These are phyloP conservation scores for Contarinia nasturtii DNA, from an alignment of 1,140 invertebrate species.

Conservation along the genomic window DNA sequence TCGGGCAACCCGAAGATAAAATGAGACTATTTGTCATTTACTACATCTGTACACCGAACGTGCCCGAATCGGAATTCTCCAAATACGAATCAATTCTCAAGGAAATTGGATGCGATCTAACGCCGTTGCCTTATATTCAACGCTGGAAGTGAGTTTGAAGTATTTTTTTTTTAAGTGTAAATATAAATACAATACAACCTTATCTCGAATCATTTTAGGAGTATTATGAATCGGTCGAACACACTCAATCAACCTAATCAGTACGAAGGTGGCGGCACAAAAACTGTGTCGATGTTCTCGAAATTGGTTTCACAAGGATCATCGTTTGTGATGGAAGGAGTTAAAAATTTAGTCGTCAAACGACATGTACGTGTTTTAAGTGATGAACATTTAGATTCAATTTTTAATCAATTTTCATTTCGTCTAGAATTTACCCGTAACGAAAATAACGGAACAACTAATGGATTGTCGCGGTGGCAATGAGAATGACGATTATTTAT, in stretches of 20 bases:
- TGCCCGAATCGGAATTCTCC: slow-evolving; percentile 66
- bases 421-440: slow-evolving; percentile 68
- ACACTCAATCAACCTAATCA: slow-evolving; percentile 32
- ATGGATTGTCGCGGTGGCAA: slow-evolving; percentile 66
- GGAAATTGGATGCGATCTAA: slow-evolving; percentile 68
- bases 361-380: slow-evolving; percentile 78
- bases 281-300: slow-evolving; percentile 95
- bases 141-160: slow-evolving; percentile 57
- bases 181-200: no score
- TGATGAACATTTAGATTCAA: no score
- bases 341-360: slow-evolving; percentile 97
- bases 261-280: slow-evolving; percentile 86
- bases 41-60: slow-evolving; percentile 63
- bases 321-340: slow-evolving; percentile 98
- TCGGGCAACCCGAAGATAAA: slow-evolving; percentile 81
- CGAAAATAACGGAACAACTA: slow-evolving; percentile 76
- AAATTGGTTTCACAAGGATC: slow-evolving; percentile 93
- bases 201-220: no score
- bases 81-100: slow-evolving; percentile 61
- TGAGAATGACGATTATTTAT: slow-evolving; percentile 73
- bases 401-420: slow-evolving; percentile 2
- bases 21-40: slow-evolving; percentile 89
- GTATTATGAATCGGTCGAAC: slow-evolving; percentile 17
- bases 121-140: slow-evolving; percentile 67
- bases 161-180: no score